Evolutionary conservation across 2,888 invertebrate genomes (phyloP).

Genomic region (Watsonalla binaria): DNA sequence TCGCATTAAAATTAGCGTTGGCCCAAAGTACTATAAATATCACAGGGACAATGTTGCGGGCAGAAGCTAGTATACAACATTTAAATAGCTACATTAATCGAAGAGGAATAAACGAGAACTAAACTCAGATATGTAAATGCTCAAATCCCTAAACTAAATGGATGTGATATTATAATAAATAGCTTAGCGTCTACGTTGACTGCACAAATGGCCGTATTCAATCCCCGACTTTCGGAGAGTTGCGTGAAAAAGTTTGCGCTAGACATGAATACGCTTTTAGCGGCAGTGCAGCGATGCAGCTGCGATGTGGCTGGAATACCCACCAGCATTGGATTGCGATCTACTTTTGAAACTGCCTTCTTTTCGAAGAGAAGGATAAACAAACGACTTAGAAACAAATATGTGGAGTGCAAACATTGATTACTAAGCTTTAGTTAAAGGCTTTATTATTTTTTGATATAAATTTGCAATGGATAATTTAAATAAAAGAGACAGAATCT

Average conservation of each 20-base stretch:
- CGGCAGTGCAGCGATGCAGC: conserved; percentile 26
- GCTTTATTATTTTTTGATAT: no score
- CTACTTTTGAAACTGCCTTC: conserved; percentile 34
- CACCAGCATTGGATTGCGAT: conserved; percentile 18
- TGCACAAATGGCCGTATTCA: neutral
- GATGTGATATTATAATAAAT: neutral
- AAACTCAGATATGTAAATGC: no score
- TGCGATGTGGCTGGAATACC: conserved; percentile 21
- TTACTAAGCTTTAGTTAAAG: no score
- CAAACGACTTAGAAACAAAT: neutral
- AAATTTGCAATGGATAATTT: no score
- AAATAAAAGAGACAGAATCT: no score
- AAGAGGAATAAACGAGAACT: no score
- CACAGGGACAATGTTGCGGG: no score
- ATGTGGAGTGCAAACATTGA: neutral
- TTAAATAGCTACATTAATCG: no score
- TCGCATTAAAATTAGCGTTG: no score
- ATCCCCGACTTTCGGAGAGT: conserved; percentile 8
- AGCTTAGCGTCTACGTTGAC: neutral
- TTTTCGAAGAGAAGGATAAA: conserved; percentile 1
- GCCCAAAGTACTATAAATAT: no score
- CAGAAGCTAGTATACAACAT: no score
- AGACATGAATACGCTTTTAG: conserved; percentile 65
- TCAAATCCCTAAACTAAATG: no score
- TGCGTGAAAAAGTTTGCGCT: conserved; percentile 44